Conservation (phyloP, 2,113 vertebrate species). For the Vicugna pacos region DNA sequence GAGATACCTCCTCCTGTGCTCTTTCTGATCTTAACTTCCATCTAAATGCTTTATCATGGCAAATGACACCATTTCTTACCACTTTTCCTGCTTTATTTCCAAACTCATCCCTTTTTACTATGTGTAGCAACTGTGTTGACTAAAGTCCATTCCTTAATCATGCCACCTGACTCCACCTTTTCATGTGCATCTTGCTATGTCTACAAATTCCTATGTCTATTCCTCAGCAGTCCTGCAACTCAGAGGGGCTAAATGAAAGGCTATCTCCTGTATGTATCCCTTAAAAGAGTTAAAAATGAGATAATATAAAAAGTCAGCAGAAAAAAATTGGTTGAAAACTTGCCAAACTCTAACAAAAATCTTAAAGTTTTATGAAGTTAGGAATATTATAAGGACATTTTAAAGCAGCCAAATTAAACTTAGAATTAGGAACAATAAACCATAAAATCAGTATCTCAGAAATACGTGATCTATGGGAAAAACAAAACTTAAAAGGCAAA, state of each 20-base stretch:
- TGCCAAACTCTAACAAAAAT: not conserved
- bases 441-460: not conserved
- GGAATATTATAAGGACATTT: not conserved
- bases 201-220: not conserved
- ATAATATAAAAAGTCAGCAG: not conserved
- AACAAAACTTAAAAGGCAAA: not conserved
- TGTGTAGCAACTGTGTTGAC: not conserved
- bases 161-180: not conserved
- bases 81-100: not conserved
- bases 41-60: not conserved
- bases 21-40: not conserved
- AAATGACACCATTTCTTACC: not conserved
- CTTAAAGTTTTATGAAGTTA: not conserved
- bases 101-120: not conserved
- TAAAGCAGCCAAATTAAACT: not conserved
- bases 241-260: not conserved
- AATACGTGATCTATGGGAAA: not conserved
- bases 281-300: slow-evolving; percentile 12
- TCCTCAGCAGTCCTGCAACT: not conserved
- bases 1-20: not conserved
- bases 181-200: not conserved
- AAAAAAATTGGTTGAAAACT: not conserved
- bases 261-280: too few species aligned
- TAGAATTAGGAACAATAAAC: not conserved
- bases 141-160: not conserved